Evolutionary conservation across 2,113 vertebrate genomes (phyloP), one percentile per base, ranked within the genome.

Genomic region (Rynchops niger): DNA sequence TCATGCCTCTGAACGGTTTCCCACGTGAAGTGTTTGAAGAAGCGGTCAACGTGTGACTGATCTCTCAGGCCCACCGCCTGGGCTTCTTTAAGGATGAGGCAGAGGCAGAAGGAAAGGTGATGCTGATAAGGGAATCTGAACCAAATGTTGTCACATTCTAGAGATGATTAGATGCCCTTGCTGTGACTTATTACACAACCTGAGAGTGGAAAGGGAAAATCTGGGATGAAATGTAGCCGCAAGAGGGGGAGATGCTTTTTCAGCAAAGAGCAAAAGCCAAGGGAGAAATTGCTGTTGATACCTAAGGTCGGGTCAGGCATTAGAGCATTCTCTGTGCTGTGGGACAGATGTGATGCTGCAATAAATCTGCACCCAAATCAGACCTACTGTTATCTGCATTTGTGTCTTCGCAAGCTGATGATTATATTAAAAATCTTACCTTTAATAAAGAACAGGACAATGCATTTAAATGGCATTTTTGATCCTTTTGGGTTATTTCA

Each of bases 131-230:
- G 66, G 82, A 97, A 98, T 97, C 97, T 94, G 95, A 97, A 97
- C 96, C 97, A 97, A 98, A 97, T 98, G 98, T 98, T 98, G 97
- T 97, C 97, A 95, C 95, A 18, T 97, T 97, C 96, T 98, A 97
- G 94, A 96, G 91, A 82, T 87, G 96, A 98, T 98, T 98, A 98
- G 97, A 97, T 97, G 95, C 86, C 95, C 97, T 98, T 98, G 98
- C 94, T 92, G 90, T 79, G 91, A 97, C 96, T 97, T 97, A 96
- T 95, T 95, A 59, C 86, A 95, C 94, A 95, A 96, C 87, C 71
- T 93, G 88, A 52, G 95, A 89, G 78, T 66, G 52, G 89, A 95
- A 97, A 79, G 38, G 87, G 58, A 92, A 83, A 97, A 77, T 29
- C 59, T 78, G 91, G 87, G 95, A 89, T 98, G 97, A 98, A 98